phyloP scores from a whole-genome alignment of 35 echinoderm and acorn worm genomes.

The Holothuria glaberrima region DNA sequence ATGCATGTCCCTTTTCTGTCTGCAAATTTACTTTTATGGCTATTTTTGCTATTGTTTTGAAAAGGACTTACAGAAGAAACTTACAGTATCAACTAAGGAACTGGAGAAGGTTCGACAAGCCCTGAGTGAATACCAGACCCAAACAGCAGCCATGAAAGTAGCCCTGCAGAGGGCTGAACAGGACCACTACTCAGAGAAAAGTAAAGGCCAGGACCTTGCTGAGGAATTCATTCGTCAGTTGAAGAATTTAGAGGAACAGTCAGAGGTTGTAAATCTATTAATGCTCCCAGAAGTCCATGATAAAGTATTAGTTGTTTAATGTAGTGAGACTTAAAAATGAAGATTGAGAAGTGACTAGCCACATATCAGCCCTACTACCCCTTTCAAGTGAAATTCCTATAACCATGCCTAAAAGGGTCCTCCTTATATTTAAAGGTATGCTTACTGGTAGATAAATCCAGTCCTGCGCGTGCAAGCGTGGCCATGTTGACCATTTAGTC shows the following conservation, averaged over 20 bases:
- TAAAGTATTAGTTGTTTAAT: too few species aligned
- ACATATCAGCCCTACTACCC: too few species aligned
- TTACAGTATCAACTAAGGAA: slow-evolving; percentile 52
- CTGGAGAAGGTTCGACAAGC: slow-evolving; percentile 70
- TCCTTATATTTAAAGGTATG: too few species aligned
- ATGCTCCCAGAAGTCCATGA: too few species aligned
- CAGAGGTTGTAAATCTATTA: slow-evolving; percentile 60
- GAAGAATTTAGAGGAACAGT: slow-evolving; percentile 56
- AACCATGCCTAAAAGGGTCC: too few species aligned
- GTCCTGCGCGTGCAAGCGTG: too few species aligned
- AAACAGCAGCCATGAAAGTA: slow-evolving; percentile 60
- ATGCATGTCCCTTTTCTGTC: too few species aligned
- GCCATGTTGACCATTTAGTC: too few species aligned
- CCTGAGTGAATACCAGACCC: slow-evolving; percentile 65
- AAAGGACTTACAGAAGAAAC: slow-evolving; percentile 85
- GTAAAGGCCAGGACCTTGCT: slow-evolving; percentile 65
- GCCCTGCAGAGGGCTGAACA: slow-evolving; percentile 75
- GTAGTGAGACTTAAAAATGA: too few species aligned
- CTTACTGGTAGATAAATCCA: too few species aligned
- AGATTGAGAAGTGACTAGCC: too few species aligned
- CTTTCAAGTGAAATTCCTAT: too few species aligned
- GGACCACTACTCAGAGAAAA: slow-evolving; percentile 67
- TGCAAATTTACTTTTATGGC: neutral
- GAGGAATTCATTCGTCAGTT: slow-evolving; percentile 78
- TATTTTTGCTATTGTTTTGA: neutral